Base-by-base conservation (phyloP, 2,113 vertebrate genomes). In the Pseudorasbora parva region DNA sequence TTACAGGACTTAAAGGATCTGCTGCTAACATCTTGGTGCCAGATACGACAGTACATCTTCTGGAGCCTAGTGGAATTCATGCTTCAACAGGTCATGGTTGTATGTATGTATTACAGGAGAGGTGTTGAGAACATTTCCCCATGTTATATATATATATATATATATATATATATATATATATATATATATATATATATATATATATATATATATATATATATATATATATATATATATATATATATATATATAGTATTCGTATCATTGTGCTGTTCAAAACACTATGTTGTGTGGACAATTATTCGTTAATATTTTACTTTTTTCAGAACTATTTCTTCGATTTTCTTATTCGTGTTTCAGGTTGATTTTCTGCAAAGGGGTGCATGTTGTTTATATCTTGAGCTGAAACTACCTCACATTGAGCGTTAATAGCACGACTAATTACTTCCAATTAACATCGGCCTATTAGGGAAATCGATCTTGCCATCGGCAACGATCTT, bases 371-470 rank as follows among this genome's bases (percentile, higher is more conserved):
- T 57, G 19, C 1, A 41, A 7, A 6, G 5, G 57, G 47, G 23
- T 51, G 45, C 47, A 14, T 27, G 23, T 51, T 51, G 12, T 51
- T 51, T 49, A 11, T 5, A 5, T 49, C 43, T 60, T 78, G 25
- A 15, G 9, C 49, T 9, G 11, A n/a, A 73, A 54, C 1, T 23
- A 64, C 49, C 56, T 54, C 43, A 72, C 54, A 23, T 60, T 80
- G 21, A 60, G 51, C 43, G 3, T 47, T 30, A 80, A 72, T 60
- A 64, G 47, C 19, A 41, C 25, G 78, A 86, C 51, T 33, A 78
- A 87, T 84, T 82, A 71, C 77, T 87, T 75, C 33, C 88, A 69
- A 72, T 90, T 86, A 89, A 88, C 84, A 73, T 83, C 25, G 19
- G 41, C 12, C 82, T 84, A 79, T 89, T 89, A 86, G 64, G 62